A percentile compares a stretch with the other conserved stretches of the same genome.
phyloP scores from a whole-genome alignment of 2,888 invertebrate species.

The Dryobotodes eremita region DNA sequence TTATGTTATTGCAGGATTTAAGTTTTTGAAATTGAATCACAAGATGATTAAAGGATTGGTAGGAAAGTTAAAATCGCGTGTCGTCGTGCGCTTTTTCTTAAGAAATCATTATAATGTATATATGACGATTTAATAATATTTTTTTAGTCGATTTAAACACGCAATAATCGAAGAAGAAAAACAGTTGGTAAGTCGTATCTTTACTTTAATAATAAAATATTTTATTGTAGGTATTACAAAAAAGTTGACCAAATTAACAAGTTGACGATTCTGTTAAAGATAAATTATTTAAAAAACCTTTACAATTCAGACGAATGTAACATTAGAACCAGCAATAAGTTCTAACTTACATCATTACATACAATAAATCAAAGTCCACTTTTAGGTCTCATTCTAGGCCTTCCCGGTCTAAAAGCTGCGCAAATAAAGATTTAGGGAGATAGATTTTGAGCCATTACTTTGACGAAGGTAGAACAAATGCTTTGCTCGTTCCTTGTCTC shows the following conservation, averaged over 20 bases:
- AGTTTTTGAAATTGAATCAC: slow-evolving; percentile 30
- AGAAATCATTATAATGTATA: neutral
- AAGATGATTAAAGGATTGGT: slow-evolving; percentile 3
- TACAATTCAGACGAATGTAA: neutral
- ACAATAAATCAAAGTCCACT: slow-evolving; percentile 38
- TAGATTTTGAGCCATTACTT: slow-evolving; percentile 53
- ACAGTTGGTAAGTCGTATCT: neutral
- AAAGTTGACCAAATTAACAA: neutral
- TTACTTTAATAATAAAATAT: neutral
- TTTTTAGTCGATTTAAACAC: slow-evolving; percentile 4
- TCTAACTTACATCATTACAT: slow-evolving; percentile 19
- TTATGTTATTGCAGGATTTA: slow-evolving; percentile 14
- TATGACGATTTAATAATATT: neutral
- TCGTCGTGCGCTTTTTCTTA: neutral
- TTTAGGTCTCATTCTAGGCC: slow-evolving; percentile 13
- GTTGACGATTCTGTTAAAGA: no score
- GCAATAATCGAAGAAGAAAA: neutral
- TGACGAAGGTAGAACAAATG: slow-evolving; percentile 45
- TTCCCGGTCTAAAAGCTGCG: slow-evolving; percentile 30
- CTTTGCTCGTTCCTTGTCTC: slow-evolving; percentile 2
- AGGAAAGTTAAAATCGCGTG: neutral
- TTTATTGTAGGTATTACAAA: neutral
- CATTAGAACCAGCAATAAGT: neutral
- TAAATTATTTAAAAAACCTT: neutral
- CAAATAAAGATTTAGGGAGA: slow-evolving; percentile 56